phyloP scores from a whole-genome alignment of 2,797 vertebrate species.

The Novumbra hubbsi region DNA sequence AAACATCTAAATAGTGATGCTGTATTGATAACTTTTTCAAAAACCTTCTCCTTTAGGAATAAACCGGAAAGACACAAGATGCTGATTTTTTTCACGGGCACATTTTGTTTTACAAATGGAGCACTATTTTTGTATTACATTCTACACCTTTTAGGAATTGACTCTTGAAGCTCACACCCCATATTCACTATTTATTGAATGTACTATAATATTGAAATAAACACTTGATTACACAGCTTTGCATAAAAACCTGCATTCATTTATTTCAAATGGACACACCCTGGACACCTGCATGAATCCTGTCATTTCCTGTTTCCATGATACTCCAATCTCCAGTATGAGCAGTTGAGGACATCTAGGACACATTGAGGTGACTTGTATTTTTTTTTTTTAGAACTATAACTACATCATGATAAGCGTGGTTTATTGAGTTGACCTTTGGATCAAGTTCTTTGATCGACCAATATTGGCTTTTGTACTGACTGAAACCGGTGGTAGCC shows the following conservation, averaged over 20 bases:
- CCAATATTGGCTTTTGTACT: too few relatives aligned
- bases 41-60: constrained; percentile 52
- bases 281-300: too few relatives aligned
- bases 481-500: too few relatives aligned
- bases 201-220: constrained; percentile 50
- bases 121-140: constrained; percentile 37
- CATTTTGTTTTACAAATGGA: constrained; percentile 38
- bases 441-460: too few relatives aligned
- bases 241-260: constrained; percentile 3
- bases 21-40: neutral
- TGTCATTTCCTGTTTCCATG: too few relatives aligned
- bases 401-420: too few relatives aligned
- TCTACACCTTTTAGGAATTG: constrained; percentile 46
- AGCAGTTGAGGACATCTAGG: too few relatives aligned
- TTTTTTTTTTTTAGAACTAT: too few relatives aligned
- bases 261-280: neutral
- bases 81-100: constrained; percentile 66
- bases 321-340: too few relatives aligned
- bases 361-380: too few relatives aligned
- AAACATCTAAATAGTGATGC: too few relatives aligned
- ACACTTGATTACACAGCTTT: constrained; percentile 48
- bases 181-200: constrained; percentile 64
- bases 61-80: constrained; percentile 68
- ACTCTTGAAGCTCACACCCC: constrained; percentile 33
- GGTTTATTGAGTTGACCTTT: too few relatives aligned